Evolutionary conservation across 92 coral and sea anemone genomes (phyloP).

Genomic region (Epizoanthus rinbou): DNA sequence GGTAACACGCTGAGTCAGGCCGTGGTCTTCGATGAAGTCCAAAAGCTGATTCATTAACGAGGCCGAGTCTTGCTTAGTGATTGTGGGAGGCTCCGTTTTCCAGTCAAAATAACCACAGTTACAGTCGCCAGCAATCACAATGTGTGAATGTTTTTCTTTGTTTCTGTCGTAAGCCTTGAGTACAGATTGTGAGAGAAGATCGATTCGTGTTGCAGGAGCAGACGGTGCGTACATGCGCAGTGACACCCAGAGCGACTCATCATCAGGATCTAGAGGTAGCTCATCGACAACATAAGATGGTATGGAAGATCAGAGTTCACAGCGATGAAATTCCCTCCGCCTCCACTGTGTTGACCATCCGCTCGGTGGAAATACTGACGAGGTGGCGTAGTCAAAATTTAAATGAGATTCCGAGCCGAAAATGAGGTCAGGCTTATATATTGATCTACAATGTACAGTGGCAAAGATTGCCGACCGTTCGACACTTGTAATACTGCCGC

Average conservation of each 20-base stretch:
- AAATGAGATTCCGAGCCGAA: constrained; percentile 9
- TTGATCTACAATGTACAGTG: constrained; percentile 15
- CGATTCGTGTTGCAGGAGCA: constrained; percentile 28
- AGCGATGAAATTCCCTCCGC: constrained; percentile 15
- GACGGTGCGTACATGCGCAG: constrained; percentile 27
- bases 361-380: constrained; percentile 28
- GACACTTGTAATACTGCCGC: constrained; percentile 29
- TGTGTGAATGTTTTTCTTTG: constrained; percentile 16
- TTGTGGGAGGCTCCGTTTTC: constrained; percentile 15
- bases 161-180: constrained; percentile 10
- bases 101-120: constrained; percentile 2
- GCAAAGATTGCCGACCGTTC: constrained; percentile 19
- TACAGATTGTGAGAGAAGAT: constrained; percentile 31
- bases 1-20: not conserved
- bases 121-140: constrained; percentile 26
- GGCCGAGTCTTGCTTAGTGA: constrained; percentile 12
- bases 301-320: not conserved
- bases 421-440: not conserved
- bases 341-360: not conserved
- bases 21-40: not conserved
- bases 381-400: not conserved
- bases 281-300: constrained; percentile 30
- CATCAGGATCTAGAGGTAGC: constrained; percentile 1
- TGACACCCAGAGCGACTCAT: constrained; percentile 27
- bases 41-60: not conserved